Conservation (phyloP, 2,113 vertebrate species). For the Chlamydotis undulata region DNA sequence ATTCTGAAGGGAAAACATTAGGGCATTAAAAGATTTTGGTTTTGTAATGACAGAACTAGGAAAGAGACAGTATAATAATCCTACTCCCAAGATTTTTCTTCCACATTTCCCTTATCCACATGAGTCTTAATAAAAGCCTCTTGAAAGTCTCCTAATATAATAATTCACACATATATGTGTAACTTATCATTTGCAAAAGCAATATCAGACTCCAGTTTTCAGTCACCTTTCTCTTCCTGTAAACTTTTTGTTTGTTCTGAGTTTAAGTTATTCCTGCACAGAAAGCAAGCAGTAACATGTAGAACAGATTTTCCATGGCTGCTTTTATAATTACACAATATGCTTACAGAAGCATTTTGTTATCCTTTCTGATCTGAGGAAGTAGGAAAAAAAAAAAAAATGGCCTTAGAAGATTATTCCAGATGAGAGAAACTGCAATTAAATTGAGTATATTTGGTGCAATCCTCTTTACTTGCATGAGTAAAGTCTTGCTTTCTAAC, state of each 20-base stretch:
- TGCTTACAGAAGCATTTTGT: neutral
- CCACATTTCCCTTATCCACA: neutral
- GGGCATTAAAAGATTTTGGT: neutral
- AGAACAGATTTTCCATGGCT: neutral
- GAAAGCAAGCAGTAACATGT: neutral
- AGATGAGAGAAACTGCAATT: neutral
- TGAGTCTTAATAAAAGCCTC: neutral
- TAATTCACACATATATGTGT: neutral
- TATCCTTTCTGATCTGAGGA: neutral
- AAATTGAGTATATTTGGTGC: neutral
- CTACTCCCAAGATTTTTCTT: neutral
- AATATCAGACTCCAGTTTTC: neutral
- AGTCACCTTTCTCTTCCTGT: neutral
- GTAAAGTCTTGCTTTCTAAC: neutral
- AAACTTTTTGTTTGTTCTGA: neutral
- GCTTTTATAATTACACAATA: neutral
- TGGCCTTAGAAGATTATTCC: neutral
- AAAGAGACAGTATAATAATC: neutral
- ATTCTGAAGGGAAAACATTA: neutral
- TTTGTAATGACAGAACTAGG: neutral
- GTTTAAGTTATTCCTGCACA: neutral
- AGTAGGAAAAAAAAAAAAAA: neutral
- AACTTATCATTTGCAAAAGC: neutral
- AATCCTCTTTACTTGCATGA: neutral
- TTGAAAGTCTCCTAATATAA: neutral